Evolutionary conservation across 2,888 invertebrate genomes (phyloP), one percentile per base, ranked within the genome.

Genomic region (Crossocerus cetratus): DNA sequence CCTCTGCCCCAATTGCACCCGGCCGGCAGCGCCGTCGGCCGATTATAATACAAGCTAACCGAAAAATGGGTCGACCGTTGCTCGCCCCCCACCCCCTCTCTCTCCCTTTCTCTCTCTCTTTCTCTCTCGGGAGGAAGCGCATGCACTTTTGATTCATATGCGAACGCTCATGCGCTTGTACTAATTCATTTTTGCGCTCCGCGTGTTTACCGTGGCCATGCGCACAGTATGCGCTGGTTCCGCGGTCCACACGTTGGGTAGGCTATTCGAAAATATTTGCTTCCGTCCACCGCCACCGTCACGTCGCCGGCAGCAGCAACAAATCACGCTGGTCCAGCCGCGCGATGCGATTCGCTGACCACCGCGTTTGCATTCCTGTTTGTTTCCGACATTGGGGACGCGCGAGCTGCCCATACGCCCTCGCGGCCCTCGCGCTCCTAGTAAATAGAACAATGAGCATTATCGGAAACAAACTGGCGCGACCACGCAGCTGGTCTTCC

Each of bases 1-100:
- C 43, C 57, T 65, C 67, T 20, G 67, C 69, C 54, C 75, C 74
- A 79, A 77, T 79, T 77, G 71, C 53, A 32, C 49, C 16, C 44
- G 20, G 59, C 1, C 32, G 14, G 32, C 18, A 61, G 65, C 55
- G 20, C 23, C 53, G 63, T 67, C 63, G 65, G 76, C 67, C 68
- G 72, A 65, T 57, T 23, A 55, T 18, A 43, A 22, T n/a, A 11
- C 23, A 18, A 32, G 32, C 8, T 32, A 11, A 11, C 32, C 32
- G 53, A 63, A 54, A 23, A 67, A 71, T 58, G 44, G 32, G 13
- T 13, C 57, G 53, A 20, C 65, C 53, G 21, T 54, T 61, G 62
- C 56, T 49, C 58, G 49, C 20, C 3, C 8, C 3, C 11, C 8
- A 1, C 32, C 8, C 23, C 8, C 23, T 32, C 23, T 32, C 23